Percentiles rank a stretch among this genome's conserved stretches.
Conservation (phyloP, 2,888 invertebrate species). For the Drosophila neonasuta region DNA sequence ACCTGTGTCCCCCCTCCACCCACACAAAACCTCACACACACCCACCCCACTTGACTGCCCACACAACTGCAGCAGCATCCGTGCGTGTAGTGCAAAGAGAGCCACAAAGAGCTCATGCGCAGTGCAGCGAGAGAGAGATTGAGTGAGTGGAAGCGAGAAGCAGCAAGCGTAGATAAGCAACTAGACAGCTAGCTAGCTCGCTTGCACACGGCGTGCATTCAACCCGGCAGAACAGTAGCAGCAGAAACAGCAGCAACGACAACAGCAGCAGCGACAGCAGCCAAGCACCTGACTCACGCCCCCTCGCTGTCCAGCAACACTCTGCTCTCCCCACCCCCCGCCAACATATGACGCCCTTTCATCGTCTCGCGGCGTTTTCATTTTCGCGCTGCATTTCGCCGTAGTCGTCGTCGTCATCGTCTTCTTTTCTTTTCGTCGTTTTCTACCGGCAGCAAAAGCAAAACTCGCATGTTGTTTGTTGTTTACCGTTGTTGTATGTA, state of each 20-base stretch:
- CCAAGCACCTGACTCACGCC: constrained; percentile 51
- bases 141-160: constrained; percentile 5
- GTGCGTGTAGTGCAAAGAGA: constrained; percentile 25
- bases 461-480: constrained; percentile 57
- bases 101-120: constrained; percentile 48
- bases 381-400: constrained; percentile 57
- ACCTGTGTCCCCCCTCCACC: constrained; percentile 59
- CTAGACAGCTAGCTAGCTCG: constrained; percentile 36
- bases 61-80: constrained; percentile 49
- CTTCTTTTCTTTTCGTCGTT: constrained; percentile 45
- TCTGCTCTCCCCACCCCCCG: neutral
- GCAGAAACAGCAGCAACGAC: constrained; percentile 21
- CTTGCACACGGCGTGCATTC: constrained; percentile 64
- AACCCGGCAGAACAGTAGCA: constrained; percentile 63
- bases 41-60: constrained; percentile 1
- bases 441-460: constrained; percentile 53
- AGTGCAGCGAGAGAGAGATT: constrained; percentile 22
- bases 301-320: constrained; percentile 17
- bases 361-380: constrained; percentile 45
- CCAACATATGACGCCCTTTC: constrained; percentile 22
- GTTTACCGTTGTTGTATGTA: constrained; percentile 47
- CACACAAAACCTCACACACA: neutral
- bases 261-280: constrained; percentile 20
- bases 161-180: constrained; percentile 19
- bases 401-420: constrained; percentile 26